Conservation (phyloP, 64 coral and sea anemone species). For the Hydrozoanthus tunicans region DNA sequence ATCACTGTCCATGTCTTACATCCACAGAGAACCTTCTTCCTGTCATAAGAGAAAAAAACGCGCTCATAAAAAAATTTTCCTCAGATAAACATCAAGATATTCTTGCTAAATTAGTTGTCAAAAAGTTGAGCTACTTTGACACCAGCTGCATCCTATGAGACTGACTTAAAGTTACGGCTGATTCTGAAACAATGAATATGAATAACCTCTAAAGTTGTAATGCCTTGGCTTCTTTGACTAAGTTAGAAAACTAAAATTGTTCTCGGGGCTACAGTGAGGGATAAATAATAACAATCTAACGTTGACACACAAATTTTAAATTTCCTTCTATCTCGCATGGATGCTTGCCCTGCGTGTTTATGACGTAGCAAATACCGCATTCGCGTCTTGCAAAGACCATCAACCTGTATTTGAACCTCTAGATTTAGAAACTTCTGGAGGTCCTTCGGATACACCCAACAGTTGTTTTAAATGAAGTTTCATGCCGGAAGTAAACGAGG, state of each 20-base stretch:
- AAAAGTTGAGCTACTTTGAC: too few relatives aligned
- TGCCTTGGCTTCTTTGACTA: too few relatives aligned
- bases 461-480: not conserved
- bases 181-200: too few relatives aligned
- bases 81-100: not conserved
- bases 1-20: not conserved
- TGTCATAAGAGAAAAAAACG: not conserved
- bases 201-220: too few relatives aligned
- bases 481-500: not conserved
- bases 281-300: not conserved
- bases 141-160: too few relatives aligned
- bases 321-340: not conserved
- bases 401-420: not conserved
- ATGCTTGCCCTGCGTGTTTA: not conserved
- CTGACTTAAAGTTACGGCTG: too few relatives aligned
- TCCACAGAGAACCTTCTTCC: not conserved
- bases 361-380: not conserved
- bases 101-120: too few relatives aligned
- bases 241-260: too few relatives aligned
- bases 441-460: not conserved
- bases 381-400: not conserved
- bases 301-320: not conserved
- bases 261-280: not conserved
- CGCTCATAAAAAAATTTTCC: not conserved
- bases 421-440: conserved; percentile 29